A percentile compares a stretch with the other conserved stretches of the same genome.
Conservation (phyloP, 2,888 invertebrate species). For the Deilephila elpenor region DNA sequence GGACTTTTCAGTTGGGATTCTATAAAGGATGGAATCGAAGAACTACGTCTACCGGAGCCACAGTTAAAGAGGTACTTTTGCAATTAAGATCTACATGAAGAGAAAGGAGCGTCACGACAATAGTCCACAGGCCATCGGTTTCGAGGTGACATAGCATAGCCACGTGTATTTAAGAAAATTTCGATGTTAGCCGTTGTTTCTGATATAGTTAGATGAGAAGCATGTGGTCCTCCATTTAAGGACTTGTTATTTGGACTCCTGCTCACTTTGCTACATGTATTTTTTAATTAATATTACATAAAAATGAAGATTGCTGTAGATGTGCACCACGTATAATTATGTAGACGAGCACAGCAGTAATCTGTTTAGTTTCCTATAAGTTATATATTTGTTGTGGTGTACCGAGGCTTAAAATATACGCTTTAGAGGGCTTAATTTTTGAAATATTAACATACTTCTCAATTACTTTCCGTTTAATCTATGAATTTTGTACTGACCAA, state of each 20-base stretch:
- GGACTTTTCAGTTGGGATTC: constrained; percentile 82
- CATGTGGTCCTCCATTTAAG: constrained; percentile 68
- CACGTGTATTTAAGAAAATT: constrained; percentile 53
- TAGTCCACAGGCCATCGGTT: constrained; percentile 58
- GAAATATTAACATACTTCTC: neutral
- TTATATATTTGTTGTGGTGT: neutral
- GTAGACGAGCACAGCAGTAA: neutral
- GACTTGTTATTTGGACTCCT: constrained; percentile 56
- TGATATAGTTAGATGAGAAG: constrained; percentile 54
- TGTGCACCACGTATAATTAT: constrained; percentile 8
- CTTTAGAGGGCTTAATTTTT: neutral
- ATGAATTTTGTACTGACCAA: constrained; percentile 4
- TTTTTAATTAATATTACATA: neutral
- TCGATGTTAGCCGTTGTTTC: constrained; percentile 54
- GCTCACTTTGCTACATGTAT: constrained; percentile 48
- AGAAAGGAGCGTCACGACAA: constrained; percentile 48
- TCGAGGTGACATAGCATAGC: constrained; percentile 80
- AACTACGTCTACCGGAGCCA: constrained; percentile 42
- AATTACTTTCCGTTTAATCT: neutral
- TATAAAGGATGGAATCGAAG: constrained; percentile 58
- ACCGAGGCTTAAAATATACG: neutral
- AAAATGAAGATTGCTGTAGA: constrained; percentile 4
- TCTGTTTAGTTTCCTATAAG: neutral
- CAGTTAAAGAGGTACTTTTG: constrained; percentile 78
- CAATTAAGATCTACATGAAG: constrained; percentile 65